phyloP scores from a whole-genome alignment of 2,113 vertebrate species.

The Meleagris gallopavo region DNA sequence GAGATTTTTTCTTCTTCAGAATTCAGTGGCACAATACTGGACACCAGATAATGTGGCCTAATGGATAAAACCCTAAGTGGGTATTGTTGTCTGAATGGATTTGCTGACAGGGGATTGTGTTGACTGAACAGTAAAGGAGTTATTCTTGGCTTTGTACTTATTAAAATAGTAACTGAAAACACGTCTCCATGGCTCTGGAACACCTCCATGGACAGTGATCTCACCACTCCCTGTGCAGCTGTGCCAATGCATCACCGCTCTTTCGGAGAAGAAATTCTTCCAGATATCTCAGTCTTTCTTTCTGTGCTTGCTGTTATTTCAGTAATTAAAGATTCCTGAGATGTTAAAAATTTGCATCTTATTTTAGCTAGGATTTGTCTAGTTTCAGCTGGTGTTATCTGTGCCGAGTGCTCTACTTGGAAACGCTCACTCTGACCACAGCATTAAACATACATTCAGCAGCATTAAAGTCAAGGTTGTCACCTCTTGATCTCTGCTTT shows the following conservation, averaged over 20 bases:
- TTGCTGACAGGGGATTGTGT: background rate
- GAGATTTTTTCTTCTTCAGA: background rate
- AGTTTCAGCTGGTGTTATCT: background rate
- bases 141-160: background rate
- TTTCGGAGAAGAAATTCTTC: too few relatives aligned
- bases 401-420: background rate
- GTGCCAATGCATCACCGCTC: too few relatives aligned
- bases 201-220: too few relatives aligned
- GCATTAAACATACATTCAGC: background rate
- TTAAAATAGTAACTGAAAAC: background rate
- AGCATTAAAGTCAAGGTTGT: background rate
- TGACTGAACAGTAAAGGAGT: background rate
- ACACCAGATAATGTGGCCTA: background rate
- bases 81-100: background rate
- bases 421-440: background rate
- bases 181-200: too few relatives aligned
- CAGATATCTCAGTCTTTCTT: background rate
- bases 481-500: background rate
- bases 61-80: too few relatives aligned
- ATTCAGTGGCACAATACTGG: background rate
- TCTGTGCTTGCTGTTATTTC: background rate
- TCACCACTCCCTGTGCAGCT: too few relatives aligned
- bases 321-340: background rate
- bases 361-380: background rate
- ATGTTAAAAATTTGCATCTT: background rate